Evolutionary conservation across 2,797 vertebrate genomes (phyloP), one percentile per base, ranked within the genome.

Genomic region (Aselliscus stoliczkanus): DNA sequence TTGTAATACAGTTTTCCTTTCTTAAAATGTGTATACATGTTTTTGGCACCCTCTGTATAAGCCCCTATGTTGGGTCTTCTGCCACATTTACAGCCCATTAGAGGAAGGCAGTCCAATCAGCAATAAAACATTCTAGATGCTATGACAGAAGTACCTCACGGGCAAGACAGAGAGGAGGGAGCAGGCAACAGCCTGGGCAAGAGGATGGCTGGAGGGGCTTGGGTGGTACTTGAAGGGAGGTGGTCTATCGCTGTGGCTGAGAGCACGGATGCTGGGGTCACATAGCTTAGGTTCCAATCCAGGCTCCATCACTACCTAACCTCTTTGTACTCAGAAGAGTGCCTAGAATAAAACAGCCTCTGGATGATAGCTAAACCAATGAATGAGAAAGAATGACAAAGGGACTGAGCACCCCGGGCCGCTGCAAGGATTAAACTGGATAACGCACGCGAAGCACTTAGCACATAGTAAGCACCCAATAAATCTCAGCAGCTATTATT

Each of bases 401-500:
- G 86, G 39, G 50, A 64, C 21, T 9, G 34, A 39, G 34, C 0
- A 3, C 56, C 5, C 7, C 18, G 62, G 84, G 67, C 77, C 76
- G 23, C 90, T 47, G 20, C 1, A 11, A 87, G 87, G 64, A 44
- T 77, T 54, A 64, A 80, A 52, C 23, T 5, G 77, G 47, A 73
- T 18, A 69, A 44, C 0, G 3, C 42, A 54, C 3, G 2, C 34
- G 13, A 56, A 85, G 69, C 75, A 47, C 85, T 96, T 34, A 80
- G 90, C 77, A 95, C 82, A 39, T 52, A 89, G 96, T 80, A 96
- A 88, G 92, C 73, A 90, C 85, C 90, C 85, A 54, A 13, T 80
- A 88, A 31, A 80, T 88, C 95, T 91, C 54, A 70, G 95, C 70
- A 56, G 94, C 92, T 91, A 37, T 90, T 96, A 88, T 93, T 79